phyloP scores from a whole-genome alignment of 1,140 invertebrate genomes.

The Carcinoscorpius rotundicauda region DNA sequence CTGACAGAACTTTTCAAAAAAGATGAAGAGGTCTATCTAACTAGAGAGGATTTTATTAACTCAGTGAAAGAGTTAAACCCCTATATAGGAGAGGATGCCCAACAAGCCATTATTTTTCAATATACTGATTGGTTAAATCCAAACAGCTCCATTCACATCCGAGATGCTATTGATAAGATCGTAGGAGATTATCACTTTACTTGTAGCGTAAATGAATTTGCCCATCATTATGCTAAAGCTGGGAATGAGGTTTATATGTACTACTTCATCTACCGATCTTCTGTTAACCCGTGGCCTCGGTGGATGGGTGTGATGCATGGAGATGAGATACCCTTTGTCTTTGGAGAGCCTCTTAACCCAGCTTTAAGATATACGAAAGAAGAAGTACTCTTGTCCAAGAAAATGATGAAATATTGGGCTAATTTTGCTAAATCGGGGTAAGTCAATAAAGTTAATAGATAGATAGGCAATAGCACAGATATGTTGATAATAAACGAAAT shows the following conservation, averaged over 20 bases:
- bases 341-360: conserved; percentile 76
- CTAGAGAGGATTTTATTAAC: conserved; percentile 55
- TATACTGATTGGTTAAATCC: conserved; percentile 84
- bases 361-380: conserved; percentile 58
- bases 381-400: conserved; percentile 63
- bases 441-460: conserved; percentile 25
- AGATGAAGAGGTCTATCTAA: conserved; percentile 64
- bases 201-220: conserved; percentile 81
- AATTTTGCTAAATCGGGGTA: conserved; percentile 90
- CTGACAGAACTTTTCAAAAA: conserved; percentile 39
- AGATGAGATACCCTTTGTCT: conserved; percentile 89
- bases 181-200: conserved; percentile 93
- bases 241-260: conserved; percentile 89
- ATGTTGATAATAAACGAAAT: too few species aligned
- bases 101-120: conserved; percentile 62
- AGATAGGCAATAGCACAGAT: too few species aligned
- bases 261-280: conserved; percentile 77
- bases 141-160: conserved; percentile 64
- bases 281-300: conserved; percentile 75
- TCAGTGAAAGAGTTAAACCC: conserved; percentile 66
- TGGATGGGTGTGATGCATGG: conserved; percentile 94
- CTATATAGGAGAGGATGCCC: conserved; percentile 63
- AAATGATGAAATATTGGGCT: conserved; percentile 88
- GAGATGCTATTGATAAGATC: conserved; percentile 79
- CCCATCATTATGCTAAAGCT: conserved; percentile 68